These are phyloP conservation scores for Harpagoxenus sublaevis DNA, from an alignment of 2,888 invertebrate species.

Conservation along the genomic window DNA sequence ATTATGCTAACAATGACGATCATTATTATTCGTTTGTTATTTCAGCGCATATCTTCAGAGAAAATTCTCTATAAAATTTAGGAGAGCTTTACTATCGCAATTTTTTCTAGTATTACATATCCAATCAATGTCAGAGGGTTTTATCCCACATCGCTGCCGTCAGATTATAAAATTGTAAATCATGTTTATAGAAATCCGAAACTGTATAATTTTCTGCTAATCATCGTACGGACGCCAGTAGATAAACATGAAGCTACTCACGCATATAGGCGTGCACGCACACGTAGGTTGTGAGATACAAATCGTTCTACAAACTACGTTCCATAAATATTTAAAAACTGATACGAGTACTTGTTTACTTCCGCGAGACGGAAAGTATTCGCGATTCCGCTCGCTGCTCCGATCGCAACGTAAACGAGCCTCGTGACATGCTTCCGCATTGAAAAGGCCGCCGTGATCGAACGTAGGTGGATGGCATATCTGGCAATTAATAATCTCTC, in stretches of 20 bases:
- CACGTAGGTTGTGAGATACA: constrained; percentile 42
- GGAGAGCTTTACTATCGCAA: no score
- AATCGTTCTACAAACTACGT: constrained; percentile 47
- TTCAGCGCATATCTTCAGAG: neutral
- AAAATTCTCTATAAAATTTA: constrained; percentile 1
- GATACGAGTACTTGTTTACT: constrained; percentile 38
- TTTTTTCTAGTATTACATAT: neutral
- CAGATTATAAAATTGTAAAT: constrained; percentile 15
- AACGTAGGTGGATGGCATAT: neutral
- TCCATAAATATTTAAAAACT: constrained; percentile 50
- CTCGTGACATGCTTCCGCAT: constrained; percentile 27
- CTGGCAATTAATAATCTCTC: constrained; percentile 44
- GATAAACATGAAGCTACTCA: constrained; percentile 29
- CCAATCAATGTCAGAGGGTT: neutral
- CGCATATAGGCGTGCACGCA: constrained; percentile 6
- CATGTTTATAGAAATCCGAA: neutral
- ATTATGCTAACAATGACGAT: neutral
- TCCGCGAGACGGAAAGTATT: constrained; percentile 9
- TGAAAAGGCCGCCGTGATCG: constrained; percentile 18
- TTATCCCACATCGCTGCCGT: neutral
- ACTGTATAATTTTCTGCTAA: constrained; percentile 23
- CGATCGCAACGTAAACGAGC: constrained; percentile 32
- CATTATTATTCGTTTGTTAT: neutral
- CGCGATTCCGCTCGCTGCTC: constrained; percentile 25
- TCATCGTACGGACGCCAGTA: neutral